phyloP scores from a whole-genome alignment of 35 echinoderm and acorn worm species.

The Ophioderma brevispina region DNA sequence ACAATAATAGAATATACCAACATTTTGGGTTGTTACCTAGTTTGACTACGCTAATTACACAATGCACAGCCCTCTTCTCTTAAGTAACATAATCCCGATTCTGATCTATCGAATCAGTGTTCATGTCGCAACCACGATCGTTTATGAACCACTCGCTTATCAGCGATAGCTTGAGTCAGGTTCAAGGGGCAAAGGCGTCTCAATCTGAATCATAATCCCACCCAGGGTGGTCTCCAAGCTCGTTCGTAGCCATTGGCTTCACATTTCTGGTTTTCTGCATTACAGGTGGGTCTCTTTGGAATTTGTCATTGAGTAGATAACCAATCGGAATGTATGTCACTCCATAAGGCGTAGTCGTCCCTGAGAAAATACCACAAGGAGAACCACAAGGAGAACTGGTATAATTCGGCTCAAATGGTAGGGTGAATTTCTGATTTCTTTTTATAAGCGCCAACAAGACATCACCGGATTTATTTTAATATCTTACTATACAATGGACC shows the following conservation, averaged over 20 bases:
- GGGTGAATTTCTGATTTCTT: too few relatives aligned
- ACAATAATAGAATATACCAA: too few relatives aligned
- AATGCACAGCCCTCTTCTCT: slow-evolving; percentile 60
- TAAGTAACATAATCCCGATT: slow-evolving; percentile 54
- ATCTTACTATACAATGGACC: too few relatives aligned
- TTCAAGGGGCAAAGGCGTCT: slow-evolving; percentile 69
- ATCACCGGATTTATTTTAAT: too few relatives aligned
- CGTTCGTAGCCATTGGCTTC: slow-evolving; percentile 62
- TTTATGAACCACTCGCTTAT: slow-evolving; percentile 69
- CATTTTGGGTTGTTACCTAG: too few relatives aligned
- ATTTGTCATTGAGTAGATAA: slow-evolving; percentile 76
- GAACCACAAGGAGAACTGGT: too few relatives aligned
- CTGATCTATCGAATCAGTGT: slow-evolving; percentile 28
- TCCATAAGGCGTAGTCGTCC: slow-evolving; percentile 66
- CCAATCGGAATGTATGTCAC: slow-evolving; percentile 69
- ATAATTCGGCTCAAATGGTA: too few relatives aligned
- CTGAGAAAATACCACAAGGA: too few relatives aligned
- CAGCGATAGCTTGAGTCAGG: slow-evolving; percentile 65
- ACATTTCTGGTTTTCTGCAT: slow-evolving; percentile 55
- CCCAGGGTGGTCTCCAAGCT: neutral
- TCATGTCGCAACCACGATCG: slow-evolving; percentile 45
- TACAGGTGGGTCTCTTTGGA: slow-evolving; percentile 50
- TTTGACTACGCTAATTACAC: slow-evolving; percentile 65
- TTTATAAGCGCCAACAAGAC: too few relatives aligned
- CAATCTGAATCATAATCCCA: slow-evolving; percentile 48